These are phyloP conservation scores for Enteromius anoplus DNA, from an alignment of 2,797 vertebrate genomes.

Conservation along the genomic window DNA sequence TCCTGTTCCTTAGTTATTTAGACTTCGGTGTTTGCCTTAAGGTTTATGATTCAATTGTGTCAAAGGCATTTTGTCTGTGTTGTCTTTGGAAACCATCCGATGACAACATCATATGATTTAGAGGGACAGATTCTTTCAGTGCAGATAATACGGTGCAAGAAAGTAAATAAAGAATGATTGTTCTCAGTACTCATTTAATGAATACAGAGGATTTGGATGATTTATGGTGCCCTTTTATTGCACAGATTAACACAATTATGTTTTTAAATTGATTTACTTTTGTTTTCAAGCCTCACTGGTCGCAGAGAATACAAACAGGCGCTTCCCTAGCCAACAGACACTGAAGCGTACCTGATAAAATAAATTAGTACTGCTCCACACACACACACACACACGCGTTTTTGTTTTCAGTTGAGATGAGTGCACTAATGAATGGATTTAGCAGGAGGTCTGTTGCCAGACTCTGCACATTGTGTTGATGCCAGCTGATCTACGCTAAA, in stretches of 20 bases:
- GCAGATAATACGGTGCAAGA: background rate
- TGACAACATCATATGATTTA: constrained; percentile 14
- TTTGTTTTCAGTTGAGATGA: constrained; percentile 29
- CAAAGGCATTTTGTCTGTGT: constrained; percentile 40
- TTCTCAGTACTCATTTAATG: background rate
- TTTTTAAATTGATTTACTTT: constrained; percentile 48
- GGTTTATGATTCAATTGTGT: constrained; percentile 34
- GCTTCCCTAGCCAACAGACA: constrained; percentile 2
- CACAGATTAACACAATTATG: constrained; percentile 15
- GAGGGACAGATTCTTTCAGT: constrained; percentile 8
- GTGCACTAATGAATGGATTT: constrained; percentile 46
- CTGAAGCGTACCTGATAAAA: constrained; percentile 48
- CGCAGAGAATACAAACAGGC: constrained; percentile 28
- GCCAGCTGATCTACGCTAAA: constrained; percentile 43
- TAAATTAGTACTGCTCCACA: constrained; percentile 48
- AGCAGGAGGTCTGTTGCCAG: constrained; percentile 24
- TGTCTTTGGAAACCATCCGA: constrained; percentile 26
- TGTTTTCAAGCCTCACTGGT: constrained; percentile 47
- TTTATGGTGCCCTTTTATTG: constrained; percentile 14
- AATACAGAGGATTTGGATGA: background rate
- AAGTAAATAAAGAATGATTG: background rate
- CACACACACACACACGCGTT: background rate
- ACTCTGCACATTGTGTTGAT: constrained; percentile 28
- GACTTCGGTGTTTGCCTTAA: constrained; percentile 41
- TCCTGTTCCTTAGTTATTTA: constrained; percentile 21